These are phyloP conservation scores for Cygnus olor DNA, from an alignment of 2,797 vertebrate genomes.

Conservation along the genomic window DNA sequence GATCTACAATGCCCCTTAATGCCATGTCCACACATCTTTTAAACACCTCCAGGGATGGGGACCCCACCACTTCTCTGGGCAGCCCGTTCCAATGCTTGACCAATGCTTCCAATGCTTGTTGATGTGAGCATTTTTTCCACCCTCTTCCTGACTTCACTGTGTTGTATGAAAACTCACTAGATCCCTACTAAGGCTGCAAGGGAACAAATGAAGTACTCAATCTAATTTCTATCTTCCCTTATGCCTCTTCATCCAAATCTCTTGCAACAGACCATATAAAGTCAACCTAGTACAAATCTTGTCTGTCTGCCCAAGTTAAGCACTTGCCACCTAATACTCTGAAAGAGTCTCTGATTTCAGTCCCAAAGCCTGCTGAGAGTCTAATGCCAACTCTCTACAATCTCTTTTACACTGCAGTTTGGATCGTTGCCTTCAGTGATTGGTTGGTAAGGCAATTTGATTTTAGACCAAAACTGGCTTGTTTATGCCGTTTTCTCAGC, in stretches of 20 bases:
- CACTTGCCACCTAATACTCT: neutral
- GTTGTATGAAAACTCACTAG: neutral
- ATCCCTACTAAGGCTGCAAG: neutral
- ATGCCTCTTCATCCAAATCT: neutral
- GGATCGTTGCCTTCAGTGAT: neutral
- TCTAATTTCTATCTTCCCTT: neutral
- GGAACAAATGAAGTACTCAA: neutral
- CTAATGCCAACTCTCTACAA: neutral
- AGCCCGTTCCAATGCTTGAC: no score
- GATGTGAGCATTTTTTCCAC: neutral
- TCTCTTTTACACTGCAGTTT: neutral
- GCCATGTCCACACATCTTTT: no score
- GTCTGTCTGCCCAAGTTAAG: neutral
- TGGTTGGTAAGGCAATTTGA: neutral
- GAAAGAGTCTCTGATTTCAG: neutral
- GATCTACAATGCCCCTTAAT: no score
- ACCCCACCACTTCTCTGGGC: no score
- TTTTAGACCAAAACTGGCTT: neutral
- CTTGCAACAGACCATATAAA: neutral
- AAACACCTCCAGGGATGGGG: no score
- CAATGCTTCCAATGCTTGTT: neutral
- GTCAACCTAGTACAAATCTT: neutral
- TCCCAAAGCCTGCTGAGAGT: neutral
- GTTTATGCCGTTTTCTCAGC: neutral
- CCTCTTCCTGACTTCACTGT: neutral